phyloP scores from a whole-genome alignment of 2,888 invertebrate genomes.

The Galerucella pusilla region DNA sequence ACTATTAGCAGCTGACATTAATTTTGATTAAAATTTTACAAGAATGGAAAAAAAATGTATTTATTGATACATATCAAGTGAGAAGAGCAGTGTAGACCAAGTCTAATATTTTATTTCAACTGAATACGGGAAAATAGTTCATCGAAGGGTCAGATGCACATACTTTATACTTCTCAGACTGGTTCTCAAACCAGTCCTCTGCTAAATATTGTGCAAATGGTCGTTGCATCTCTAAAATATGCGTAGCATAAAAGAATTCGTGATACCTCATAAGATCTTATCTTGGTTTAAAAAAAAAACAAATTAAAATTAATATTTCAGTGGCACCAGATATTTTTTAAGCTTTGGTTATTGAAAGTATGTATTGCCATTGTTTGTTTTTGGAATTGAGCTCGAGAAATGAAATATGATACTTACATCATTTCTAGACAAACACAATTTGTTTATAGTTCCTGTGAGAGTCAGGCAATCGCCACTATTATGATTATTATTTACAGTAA shows the following conservation, averaged over 20 bases:
- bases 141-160: slow-evolving; percentile 4
- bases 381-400: neutral
- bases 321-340: neutral
- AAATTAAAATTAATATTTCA: neutral
- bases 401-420: too few relatives aligned
- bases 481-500: too few relatives aligned
- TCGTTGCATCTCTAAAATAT: slow-evolving; percentile 4
- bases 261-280: neutral
- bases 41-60: too few relatives aligned
- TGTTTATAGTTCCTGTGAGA: too few relatives aligned
- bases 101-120: slow-evolving; percentile 4
- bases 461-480: too few relatives aligned
- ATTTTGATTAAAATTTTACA: too few relatives aligned
- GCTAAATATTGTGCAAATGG: slow-evolving; percentile 14
- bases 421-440: too few relatives aligned
- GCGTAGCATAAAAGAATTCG: neutral
- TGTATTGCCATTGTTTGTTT: neutral
- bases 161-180: slow-evolving; percentile 4
- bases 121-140: slow-evolving; percentile 5
- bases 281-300: neutral
- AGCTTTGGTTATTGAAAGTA: neutral
- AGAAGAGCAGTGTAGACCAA: neutral
- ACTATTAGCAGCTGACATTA: too few relatives aligned
- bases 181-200: slow-evolving; percentile 8
- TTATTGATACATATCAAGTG: too few relatives aligned